A percentile compares a stretch with the other conserved stretches of the same genome.
Conservation (phyloP, 1,140 invertebrate genomes). For the Lepidurus couesii region DNA sequence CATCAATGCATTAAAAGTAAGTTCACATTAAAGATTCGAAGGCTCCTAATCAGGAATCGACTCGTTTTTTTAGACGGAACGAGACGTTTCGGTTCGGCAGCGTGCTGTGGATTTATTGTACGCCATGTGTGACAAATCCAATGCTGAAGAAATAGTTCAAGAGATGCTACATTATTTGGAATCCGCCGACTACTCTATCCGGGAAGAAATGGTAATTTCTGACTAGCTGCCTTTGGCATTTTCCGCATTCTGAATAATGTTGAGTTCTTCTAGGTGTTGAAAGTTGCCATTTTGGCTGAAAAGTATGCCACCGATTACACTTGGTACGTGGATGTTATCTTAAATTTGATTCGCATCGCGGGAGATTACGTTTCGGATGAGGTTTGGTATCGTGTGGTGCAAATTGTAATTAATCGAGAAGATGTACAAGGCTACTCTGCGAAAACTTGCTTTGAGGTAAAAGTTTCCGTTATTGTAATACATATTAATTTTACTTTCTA, state of each 20-base stretch:
- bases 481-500: slow-evolving; percentile 41
- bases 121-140: slow-evolving; percentile 99
- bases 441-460: slow-evolving; percentile 95
- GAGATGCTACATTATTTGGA: slow-evolving; percentile 99
- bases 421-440: slow-evolving; percentile 99
- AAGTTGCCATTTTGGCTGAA: slow-evolving; percentile 98
- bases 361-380: slow-evolving; percentile 97
- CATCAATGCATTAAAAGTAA: slow-evolving; percentile 92
- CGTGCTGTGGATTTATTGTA: slow-evolving; percentile 98
- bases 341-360: slow-evolving; percentile 98
- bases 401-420: slow-evolving; percentile 98
- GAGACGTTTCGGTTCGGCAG: slow-evolving; percentile 97
- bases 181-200: slow-evolving; percentile 98
- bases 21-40: neutral
- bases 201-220: slow-evolving; percentile 90
- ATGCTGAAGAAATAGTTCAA: slow-evolving; percentile 98
- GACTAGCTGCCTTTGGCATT: slow-evolving; percentile 24
- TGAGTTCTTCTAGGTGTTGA: slow-evolving; percentile 60
- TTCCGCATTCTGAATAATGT: slow-evolving; percentile 25
- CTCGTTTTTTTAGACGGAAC: slow-evolving; percentile 68
- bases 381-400: slow-evolving; percentile 99
- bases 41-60: slow-evolving; percentile 1
- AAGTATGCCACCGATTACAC: slow-evolving; percentile 99
- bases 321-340: slow-evolving; percentile 98
- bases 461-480: slow-evolving; percentile 24